phyloP scores from a whole-genome alignment of 2,797 vertebrate genomes.

The Cyprinodon diabolis region DNA sequence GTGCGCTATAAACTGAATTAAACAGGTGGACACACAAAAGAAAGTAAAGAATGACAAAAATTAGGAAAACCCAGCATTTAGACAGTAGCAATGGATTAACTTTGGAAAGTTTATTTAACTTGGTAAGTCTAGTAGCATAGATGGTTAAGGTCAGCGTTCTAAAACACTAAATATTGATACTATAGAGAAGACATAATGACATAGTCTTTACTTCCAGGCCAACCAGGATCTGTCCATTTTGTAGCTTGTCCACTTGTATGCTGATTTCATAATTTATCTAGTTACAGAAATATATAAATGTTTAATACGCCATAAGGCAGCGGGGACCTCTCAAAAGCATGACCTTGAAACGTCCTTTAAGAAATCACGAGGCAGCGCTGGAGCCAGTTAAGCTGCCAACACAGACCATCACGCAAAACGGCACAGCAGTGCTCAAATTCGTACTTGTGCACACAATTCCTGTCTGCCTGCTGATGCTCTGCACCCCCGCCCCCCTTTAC shows the following conservation, averaged over 20 bases:
- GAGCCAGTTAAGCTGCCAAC: constrained; percentile 72
- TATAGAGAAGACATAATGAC: constrained; percentile 29
- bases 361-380: constrained; percentile 70
- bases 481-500: constrained; percentile 62
- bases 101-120: not conserved
- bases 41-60: not conserved
- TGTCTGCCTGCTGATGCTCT: constrained; percentile 65
- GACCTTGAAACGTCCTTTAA: constrained; percentile 84
- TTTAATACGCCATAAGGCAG: constrained; percentile 72
- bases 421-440: constrained; percentile 13
- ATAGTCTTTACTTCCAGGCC: constrained; percentile 40
- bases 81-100: not conserved
- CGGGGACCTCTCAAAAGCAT: constrained; percentile 67
- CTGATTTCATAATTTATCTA: constrained; percentile 77
- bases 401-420: constrained; percentile 60
- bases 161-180: constrained; percentile 24
- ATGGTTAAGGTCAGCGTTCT: not conserved
- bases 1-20: no score
- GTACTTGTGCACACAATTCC: constrained; percentile 20
- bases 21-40: not conserved
- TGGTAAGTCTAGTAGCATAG: not conserved
- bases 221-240: constrained; percentile 68
- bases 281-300: constrained; percentile 75
- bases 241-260: constrained; percentile 68
- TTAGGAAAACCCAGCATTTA: not conserved